Percentiles rank a stretch among this genome's conserved stretches.
Evolutionary conservation across 2,113 vertebrate genomes (phyloP).

Genomic region (Labrus mixtus): DNA sequence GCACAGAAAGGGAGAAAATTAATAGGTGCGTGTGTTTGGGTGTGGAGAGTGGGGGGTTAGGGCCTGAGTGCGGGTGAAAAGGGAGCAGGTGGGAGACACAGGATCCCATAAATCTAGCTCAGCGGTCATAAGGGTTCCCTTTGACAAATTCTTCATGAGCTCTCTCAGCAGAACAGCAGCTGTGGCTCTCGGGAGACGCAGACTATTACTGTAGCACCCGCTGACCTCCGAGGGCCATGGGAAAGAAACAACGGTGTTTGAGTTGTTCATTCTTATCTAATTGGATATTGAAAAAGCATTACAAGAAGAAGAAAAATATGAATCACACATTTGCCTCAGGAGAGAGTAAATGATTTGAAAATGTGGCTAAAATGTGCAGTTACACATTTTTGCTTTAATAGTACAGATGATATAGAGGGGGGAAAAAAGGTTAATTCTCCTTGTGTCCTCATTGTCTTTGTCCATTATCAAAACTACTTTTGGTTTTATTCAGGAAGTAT

Average conservation of each 20-base stretch:
- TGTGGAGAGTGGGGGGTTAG: not conserved
- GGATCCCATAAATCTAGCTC: conserved; percentile 44
- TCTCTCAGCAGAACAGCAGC: conserved; percentile 57
- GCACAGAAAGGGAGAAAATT: conserved; percentile 14
- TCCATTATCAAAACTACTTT: not conserved
- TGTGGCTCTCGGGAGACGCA: conserved; percentile 36
- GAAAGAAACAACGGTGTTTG: not conserved
- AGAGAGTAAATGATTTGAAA: not conserved
- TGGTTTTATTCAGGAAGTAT: not conserved
- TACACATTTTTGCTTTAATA: not conserved
- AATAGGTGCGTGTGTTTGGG: not conserved
- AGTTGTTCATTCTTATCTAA: conserved; percentile 7
- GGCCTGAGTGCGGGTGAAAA: conserved; percentile 25
- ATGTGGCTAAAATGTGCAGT: not conserved
- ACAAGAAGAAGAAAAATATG: not conserved
- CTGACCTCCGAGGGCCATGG: conserved; percentile 30
- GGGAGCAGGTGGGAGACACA: conserved; percentile 49
- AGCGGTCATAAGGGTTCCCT: conserved; percentile 45
- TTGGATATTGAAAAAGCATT: not conserved
- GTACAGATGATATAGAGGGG: not conserved
- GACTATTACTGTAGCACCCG: conserved; percentile 26
- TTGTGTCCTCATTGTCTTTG: not conserved
- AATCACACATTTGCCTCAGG: not conserved
- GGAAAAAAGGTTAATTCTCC: not conserved
- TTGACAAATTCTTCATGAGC: conserved; percentile 57